A percentile compares a stretch with the other conserved stretches of the same genome.
These are phyloP conservation scores for Diplazon laetatorius DNA, from an alignment of 2,888 invertebrate species.

Conservation along the genomic window DNA sequence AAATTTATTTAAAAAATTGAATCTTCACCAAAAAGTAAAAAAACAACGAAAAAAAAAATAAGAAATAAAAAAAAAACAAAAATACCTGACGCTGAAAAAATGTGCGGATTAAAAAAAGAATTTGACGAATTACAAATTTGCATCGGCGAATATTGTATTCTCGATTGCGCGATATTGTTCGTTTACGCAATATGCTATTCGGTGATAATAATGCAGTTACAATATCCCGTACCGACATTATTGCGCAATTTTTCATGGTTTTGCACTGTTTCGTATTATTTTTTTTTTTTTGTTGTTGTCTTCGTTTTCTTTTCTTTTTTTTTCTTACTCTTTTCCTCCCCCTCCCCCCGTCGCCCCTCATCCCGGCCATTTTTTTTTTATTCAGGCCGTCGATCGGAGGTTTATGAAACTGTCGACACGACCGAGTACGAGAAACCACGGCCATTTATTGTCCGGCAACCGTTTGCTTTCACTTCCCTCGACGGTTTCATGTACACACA, in stretches of 20 bases:
- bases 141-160: too few species aligned
- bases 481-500: constrained; percentile 48
- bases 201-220: not conserved
- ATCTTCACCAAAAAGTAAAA: too few species aligned
- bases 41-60: too few species aligned
- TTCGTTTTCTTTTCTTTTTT: too few species aligned
- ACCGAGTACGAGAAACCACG: constrained; percentile 69
- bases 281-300: constrained; percentile 42
- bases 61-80: too few species aligned
- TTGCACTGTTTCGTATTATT: constrained; percentile 39
- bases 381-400: constrained; percentile 54
- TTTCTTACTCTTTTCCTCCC: too few species aligned
- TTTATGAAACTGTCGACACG: constrained; percentile 57
- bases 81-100: too few species aligned
- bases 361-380: constrained; percentile 53
- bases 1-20: too few species aligned
- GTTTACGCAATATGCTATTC: constrained; percentile 31
- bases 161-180: not conserved
- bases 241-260: constrained; percentile 61
- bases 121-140: too few species aligned
- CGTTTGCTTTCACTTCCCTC: constrained; percentile 78
- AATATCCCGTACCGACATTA: constrained; percentile 9
- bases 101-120: too few species aligned
- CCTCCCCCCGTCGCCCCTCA: too few species aligned
- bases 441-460: constrained; percentile 73